Percentiles rank a stretch among this genome's conserved stretches.
phyloP scores from a whole-genome alignment of 1,140 invertebrate genomes.

The Battus philenor region DNA sequence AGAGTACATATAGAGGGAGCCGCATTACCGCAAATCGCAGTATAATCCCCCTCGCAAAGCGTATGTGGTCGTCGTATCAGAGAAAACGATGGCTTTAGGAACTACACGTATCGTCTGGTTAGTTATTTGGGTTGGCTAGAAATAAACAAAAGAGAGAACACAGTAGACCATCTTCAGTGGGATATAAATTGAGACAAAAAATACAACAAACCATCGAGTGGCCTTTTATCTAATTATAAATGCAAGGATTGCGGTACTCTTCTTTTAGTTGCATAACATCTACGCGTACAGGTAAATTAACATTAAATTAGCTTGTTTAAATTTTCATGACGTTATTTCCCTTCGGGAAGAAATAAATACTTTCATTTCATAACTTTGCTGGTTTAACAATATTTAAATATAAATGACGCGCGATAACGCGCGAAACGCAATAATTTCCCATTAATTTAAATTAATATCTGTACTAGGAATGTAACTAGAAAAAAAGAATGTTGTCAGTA shows the following conservation, averaged over 20 bases:
- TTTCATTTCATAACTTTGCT: no score
- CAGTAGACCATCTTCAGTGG: conserved; percentile 37
- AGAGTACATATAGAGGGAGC: conserved; percentile 28
- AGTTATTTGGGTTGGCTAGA: conserved; percentile 47
- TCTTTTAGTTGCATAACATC: no score
- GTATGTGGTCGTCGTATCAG: conserved; percentile 25
- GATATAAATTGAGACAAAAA: conserved; percentile 41
- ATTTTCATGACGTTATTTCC: no score
- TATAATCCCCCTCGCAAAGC: conserved; percentile 48
- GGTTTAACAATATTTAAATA: no score
- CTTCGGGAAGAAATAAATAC: no score
- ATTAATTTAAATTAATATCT: conserved; percentile 18
- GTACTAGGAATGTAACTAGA: not conserved
- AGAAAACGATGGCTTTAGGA: conserved; percentile 38
- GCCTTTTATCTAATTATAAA: conserved; percentile 28
- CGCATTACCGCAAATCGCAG: conserved; percentile 51
- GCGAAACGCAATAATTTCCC: conserved; percentile 3
- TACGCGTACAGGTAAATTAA: no score
- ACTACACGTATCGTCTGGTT: conserved; percentile 45
- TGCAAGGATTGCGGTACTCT: conserved; percentile 19
- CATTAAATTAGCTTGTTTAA: no score
- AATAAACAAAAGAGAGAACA: conserved; percentile 42
- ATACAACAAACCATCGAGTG: conserved; percentile 28
- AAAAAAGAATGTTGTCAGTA: conserved; percentile 16
- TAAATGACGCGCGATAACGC: no score